Percentiles rank a stretch among this genome's conserved stretches.
phyloP scores from a whole-genome alignment of 2,113 vertebrate genomes.

The Ceyx melanurus region DNA sequence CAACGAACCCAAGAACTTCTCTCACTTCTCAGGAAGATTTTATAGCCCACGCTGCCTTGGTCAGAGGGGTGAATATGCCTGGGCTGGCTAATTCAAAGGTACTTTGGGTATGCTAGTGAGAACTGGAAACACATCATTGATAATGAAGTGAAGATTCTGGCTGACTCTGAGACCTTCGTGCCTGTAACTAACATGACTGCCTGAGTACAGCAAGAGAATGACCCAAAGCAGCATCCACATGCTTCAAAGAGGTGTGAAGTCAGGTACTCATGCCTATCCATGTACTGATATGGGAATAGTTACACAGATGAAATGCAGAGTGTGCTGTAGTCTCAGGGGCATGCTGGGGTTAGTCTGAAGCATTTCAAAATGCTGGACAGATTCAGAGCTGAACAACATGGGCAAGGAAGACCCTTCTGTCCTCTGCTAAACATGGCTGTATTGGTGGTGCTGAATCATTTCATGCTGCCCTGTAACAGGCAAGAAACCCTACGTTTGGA shows the following conservation, averaged over 20 bases:
- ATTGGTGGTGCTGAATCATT: not conserved
- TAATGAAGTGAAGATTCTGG: not conserved
- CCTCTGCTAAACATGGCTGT: not conserved
- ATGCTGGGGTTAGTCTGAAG: not conserved
- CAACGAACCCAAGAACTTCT: not conserved
- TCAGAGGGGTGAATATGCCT: not conserved
- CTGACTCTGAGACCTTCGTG: not conserved
- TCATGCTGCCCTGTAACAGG: not conserved
- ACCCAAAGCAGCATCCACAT: not conserved
- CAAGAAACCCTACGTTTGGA: not conserved
- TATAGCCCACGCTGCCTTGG: not conserved
- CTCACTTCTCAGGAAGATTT: not conserved
- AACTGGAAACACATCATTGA: not conserved
- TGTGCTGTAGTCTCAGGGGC: too few species aligned
- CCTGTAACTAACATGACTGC: not conserved
- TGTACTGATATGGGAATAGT: accelerated
- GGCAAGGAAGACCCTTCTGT: not conserved
- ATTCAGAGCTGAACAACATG: not conserved
- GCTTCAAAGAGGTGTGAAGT: not conserved
- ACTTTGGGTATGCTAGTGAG: not conserved
- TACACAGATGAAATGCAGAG: not conserved
- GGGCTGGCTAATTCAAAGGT: not conserved
- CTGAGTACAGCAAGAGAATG: not conserved
- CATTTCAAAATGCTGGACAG: not conserved
- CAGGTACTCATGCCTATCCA: accelerated